Percentiles rank a stretch among this genome's conserved stretches.
phyloP scores from a whole-genome alignment of 2,888 invertebrate species.

The Papilio protenor region DNA sequence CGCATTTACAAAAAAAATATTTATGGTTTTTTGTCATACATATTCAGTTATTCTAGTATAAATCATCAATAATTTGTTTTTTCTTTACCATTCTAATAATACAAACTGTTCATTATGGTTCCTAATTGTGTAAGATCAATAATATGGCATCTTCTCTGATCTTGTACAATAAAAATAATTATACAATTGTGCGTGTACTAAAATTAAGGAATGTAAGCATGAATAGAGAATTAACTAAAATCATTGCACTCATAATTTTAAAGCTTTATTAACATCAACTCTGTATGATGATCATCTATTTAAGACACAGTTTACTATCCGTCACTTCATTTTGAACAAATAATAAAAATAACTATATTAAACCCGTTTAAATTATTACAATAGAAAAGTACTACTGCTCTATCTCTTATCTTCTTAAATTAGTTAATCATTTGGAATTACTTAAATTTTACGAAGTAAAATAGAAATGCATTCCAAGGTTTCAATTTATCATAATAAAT shows the following conservation, averaged over 20 bases:
- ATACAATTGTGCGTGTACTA: not conserved
- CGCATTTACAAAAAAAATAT: too few relatives aligned
- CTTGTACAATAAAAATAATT: not conserved
- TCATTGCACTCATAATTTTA: slow-evolving; percentile 2
- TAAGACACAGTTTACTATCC: not conserved
- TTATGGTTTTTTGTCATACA: too few relatives aligned
- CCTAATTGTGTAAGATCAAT: too few relatives aligned
- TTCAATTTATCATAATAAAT: too few relatives aligned
- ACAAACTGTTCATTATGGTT: not conserved
- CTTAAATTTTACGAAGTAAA: too few relatives aligned
- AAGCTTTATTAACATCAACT: not conserved
- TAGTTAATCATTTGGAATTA: too few relatives aligned
- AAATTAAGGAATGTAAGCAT: slow-evolving; percentile 11
- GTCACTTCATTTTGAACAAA: not conserved
- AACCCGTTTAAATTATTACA: too few relatives aligned
- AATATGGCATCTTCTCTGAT: not conserved
- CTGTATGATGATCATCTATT: not conserved
- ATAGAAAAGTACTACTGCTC: too few relatives aligned
- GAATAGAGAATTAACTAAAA: not conserved
- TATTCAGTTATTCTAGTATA: not conserved
- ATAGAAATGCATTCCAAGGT: too few relatives aligned
- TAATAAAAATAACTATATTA: not conserved
- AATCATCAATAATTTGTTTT: not conserved
- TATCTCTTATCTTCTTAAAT: too few relatives aligned
- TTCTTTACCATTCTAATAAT: not conserved